Base-by-base conservation (phyloP, 2,888 invertebrate species). In the Temnothorax ravouxi region DNA sequence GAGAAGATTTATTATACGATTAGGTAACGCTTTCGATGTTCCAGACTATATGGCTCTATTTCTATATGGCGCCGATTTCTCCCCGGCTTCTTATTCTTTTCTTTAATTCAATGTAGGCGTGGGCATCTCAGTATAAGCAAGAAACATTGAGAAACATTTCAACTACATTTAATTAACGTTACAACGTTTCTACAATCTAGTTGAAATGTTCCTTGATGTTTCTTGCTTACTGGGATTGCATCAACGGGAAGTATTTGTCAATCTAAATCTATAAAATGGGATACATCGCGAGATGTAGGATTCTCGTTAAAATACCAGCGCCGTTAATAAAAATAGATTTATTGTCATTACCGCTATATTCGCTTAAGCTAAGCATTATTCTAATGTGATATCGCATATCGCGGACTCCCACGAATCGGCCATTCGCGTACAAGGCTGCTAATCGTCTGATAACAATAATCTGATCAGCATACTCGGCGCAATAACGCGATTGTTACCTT, bases 1-100 rank as follows among this genome's bases (percentile, higher is more conserved):
- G 0, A 34, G 64, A 66, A 44, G 64, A 66, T 66, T 44, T 66
- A 66, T 66, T 66, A 15, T 66, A 15, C 11, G 25, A 44, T 66
- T 66, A 25, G 64, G 44, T 25, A 66, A 66, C 64, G 5, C 64
- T 66, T 66, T 66, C 64, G 44, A 66, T 66, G 44, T 66, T 66
- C 64, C 64, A 44, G 44, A 25, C 44, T 44, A 44, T 44, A 44
- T 44, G 44, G 25, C 44, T 66, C 44, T 66, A 66, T 66, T n/a
- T n/a, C n/a, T n/a, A n/a, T n/a, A n/a, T n/a, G n/a, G n/a, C 44
- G 25, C 8, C 64, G 64, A 66, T 66, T 66, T 66, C 64, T 66
- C 44, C 44, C 8, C 21, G 41, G 64, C 21, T 6, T 21, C 21
- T 41, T 41, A 64, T 64, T 25, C 21, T 66, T 15, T 44, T 66